Evolutionary conservation across 2,113 vertebrate species (phyloP).

Genomic region (Loxodonta africana): DNA sequence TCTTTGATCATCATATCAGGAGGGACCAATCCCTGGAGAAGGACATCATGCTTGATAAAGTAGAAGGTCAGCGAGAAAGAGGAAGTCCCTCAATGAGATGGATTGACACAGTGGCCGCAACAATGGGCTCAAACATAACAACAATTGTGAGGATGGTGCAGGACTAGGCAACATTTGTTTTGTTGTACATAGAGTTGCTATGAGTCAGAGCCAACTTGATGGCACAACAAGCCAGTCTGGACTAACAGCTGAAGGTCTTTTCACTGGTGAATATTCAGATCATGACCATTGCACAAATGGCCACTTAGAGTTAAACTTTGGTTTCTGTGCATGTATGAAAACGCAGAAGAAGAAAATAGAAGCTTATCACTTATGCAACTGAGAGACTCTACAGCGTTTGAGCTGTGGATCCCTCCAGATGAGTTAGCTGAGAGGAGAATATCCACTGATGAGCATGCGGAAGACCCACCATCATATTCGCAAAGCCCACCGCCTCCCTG

Average conservation of each 20-base stretch:
- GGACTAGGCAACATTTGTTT: too few species aligned
- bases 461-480: too few species aligned
- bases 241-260: neutral
- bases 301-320: neutral
- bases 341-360: conserved; percentile 2
- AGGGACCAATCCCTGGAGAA: too few species aligned
- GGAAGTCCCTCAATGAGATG: too few species aligned
- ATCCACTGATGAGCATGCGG: too few species aligned
- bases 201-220: too few species aligned
- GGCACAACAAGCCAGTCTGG: too few species aligned
- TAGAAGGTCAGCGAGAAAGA: too few species aligned
- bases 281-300: neutral
- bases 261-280: neutral
- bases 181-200: too few species aligned
- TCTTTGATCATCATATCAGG: too few species aligned
- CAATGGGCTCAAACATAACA: neutral
- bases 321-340: neutral
- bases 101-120: neutral
- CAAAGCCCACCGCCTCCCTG: fast-evolving
- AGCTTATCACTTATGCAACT: neutral
- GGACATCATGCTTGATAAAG: too few species aligned
- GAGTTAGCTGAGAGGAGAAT: neutral
- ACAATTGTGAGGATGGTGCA: neutral
- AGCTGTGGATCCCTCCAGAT: neutral
- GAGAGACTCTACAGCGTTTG: neutral